Base-by-base conservation (phyloP, 2,113 vertebrate genomes). In the Choloepus hoffmanni region DNA sequence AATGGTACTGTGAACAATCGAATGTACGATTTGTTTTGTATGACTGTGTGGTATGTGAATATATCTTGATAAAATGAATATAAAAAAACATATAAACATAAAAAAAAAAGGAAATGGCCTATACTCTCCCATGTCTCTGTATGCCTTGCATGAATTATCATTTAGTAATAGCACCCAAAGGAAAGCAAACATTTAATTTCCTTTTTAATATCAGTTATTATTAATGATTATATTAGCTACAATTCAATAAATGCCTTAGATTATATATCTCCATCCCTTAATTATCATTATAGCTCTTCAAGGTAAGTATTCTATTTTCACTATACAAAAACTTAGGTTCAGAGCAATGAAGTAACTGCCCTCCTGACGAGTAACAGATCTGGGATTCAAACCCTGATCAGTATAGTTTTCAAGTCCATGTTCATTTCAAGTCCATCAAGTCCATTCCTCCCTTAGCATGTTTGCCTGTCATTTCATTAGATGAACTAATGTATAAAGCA, bases 181-280 rank as follows among this genome's bases (percentile, higher is more conserved):
- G 28, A 96, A 96, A 74, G 18, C 28, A 76, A 94, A 94, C 13
- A 92, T 83, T 94, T 73, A 77, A 73, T 36, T 48, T 84, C 30
- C 15, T 85, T 89, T 89, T 50, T 84, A 84, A 58, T 55, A 90
- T n/a, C 11, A n/a, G 24, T 26, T 89, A 55, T 65, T 93, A 73
- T 58, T 92, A 96, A 88, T 60, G 58, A 94, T 62, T 8, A 70
- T 36, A 70, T 60, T 72, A 82, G 68, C 48, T 72, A 28, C 28
- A 85, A 82, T 55, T 94, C 33, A 95, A 86, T 58, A 16, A 89
- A 1, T 53, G 8, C 19, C 48, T 45, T 55, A 92, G 28, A 45
- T 24, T 28, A n/a, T 60, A 72, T 53, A 55, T 88, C 50, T 72
- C 40, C 1, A 90, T 18, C 48, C 1, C 40, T 78, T 84, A 84